Evolutionary conservation across 1,140 invertebrate genomes (phyloP).

Genomic region (Aphaenogaster floridana): DNA sequence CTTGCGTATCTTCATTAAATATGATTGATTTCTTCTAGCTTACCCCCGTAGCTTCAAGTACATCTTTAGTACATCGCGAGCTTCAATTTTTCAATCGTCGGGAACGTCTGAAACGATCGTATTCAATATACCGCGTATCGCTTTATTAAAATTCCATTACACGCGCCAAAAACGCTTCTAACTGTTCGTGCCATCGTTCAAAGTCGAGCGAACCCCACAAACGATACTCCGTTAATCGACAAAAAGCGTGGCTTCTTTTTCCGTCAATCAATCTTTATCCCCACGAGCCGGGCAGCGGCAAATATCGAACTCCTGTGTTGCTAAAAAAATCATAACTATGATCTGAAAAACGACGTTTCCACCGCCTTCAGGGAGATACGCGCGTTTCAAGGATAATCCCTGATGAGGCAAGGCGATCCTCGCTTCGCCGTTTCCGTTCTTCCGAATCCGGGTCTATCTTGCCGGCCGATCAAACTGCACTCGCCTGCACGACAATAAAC

Average conservation of each 20-base stretch:
- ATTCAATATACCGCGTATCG: constrained; percentile 60
- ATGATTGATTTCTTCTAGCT: constrained; percentile 53
- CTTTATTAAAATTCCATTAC: constrained; percentile 69
- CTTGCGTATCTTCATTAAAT: constrained; percentile 62
- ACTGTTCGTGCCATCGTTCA: constrained; percentile 49
- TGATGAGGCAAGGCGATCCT: constrained; percentile 3
- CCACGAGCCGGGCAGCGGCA: background rate
- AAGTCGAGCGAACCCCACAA: constrained; percentile 31
- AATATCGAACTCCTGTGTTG: constrained; percentile 37
- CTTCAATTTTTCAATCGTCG: constrained; percentile 55
- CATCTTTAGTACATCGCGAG: constrained; percentile 19
- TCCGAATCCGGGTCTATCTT: constrained; percentile 63
- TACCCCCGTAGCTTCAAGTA: constrained; percentile 24
- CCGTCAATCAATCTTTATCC: constrained; percentile 57
- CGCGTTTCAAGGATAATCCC: constrained; percentile 14
- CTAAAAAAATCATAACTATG: constrained; percentile 58
- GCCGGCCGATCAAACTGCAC: constrained; percentile 63
- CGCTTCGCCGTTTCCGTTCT: background rate
- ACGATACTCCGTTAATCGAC: constrained; percentile 51
- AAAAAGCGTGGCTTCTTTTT: constrained; percentile 48
- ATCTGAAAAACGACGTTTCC: constrained; percentile 34
- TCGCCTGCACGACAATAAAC: constrained; percentile 69
- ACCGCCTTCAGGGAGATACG: background rate
- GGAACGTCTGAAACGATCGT: constrained; percentile 43
- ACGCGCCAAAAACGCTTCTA: constrained; percentile 45